Base-by-base conservation (phyloP, 2,888 invertebrate genomes). In the Orchesellides sinensis region DNA sequence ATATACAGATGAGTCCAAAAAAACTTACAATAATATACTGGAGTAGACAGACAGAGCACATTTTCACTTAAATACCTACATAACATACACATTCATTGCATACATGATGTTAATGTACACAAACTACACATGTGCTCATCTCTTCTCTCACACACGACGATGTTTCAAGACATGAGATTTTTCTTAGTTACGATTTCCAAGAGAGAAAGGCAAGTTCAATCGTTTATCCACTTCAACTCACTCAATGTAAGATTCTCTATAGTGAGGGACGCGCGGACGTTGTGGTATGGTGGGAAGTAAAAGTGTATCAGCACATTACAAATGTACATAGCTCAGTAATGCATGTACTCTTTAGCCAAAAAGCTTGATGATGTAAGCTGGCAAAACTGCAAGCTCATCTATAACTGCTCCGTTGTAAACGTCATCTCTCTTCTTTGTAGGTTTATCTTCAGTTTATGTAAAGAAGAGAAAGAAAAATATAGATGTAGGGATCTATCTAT, bases 311-410 rank as follows among this genome's bases (percentile, higher is more conserved):
- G 40, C 32, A 6, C 5, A 10, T n/a, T 40, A 40, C 40, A 40
- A 14, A n/a, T 40, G 40, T 35, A 12, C 12, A 8, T 35, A 35
- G 35, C 35, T 35, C 6, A 8, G 35, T 19, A n/a, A 59, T 5
- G n/a, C 6, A 21, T 56, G 23, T n/a, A 17, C 29, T 63, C 19
- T 35, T 56, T 8, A 23, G 25, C 8, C 21, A 21, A 61, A 61
- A 32, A n/a, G n/a, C n/a, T n/a, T 27, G 56, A 65, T 29, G 69
- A 49, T 29, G 52, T 52, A 54, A 69, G 25, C 52, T 69, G 69
- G 69, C 69, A 69, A 69, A 72, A 61, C 61, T 72, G 72, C 61
- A 21, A 72, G 72, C 61, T 72, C 59, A 59, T 72, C 59, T 10
- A 35, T 72, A 21, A 23, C 35, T 32, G 8, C 56, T 54, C 35